These are phyloP conservation scores for Styela plicata DNA, from an alignment of 23 tunicate genomes.

Conservation along the genomic window DNA sequence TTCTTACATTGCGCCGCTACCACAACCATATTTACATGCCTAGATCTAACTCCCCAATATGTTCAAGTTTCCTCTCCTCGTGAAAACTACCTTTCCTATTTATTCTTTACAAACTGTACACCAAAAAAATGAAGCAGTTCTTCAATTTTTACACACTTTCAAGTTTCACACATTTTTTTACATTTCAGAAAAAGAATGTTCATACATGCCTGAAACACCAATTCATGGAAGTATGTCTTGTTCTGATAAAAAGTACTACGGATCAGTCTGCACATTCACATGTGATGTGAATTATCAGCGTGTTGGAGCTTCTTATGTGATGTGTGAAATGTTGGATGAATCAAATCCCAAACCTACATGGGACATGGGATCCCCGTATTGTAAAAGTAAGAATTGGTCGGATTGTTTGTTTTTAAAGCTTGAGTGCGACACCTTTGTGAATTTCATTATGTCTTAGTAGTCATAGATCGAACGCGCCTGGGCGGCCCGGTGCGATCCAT, in stretches of 20 bases:
- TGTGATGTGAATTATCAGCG: slow-evolving; percentile 1
- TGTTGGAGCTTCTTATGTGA: neutral
- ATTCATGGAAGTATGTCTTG: slow-evolving; percentile 14
- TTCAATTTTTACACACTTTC: no score
- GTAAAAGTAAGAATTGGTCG: slow-evolving; percentile 16
- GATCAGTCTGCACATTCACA: neutral
- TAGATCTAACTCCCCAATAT: no score
- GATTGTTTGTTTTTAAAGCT: no score
- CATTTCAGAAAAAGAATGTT: neutral
- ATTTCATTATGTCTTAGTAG: neutral
- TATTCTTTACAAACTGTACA: no score
- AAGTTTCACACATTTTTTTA: no score
- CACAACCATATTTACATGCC: no score
- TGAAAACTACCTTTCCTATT: no score
- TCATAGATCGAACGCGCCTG: neutral
- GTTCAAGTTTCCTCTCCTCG: no score
- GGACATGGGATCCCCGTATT: slow-evolving; percentile 2
- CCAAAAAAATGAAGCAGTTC: no score
- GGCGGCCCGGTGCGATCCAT: no score
- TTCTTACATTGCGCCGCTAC: no score
- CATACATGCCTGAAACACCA: neutral
- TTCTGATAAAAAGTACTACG: slow-evolving; percentile 13
- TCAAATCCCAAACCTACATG: neutral
- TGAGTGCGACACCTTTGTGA: no score
- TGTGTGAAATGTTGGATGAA: neutral